Conservation (phyloP, 1,140 invertebrate genomes). For the Branchinecta lynchi region DNA sequence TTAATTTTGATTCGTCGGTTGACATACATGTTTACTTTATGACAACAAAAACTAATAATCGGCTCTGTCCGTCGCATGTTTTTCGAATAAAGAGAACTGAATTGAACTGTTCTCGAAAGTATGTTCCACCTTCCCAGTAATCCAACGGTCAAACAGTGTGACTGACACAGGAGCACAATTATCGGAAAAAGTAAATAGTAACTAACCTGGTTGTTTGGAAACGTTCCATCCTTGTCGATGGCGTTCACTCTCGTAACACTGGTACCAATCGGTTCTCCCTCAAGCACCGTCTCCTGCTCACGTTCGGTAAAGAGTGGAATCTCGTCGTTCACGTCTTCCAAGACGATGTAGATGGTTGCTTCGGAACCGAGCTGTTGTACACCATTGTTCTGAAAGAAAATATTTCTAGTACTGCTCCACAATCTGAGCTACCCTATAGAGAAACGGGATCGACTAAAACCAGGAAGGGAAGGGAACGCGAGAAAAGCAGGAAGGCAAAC, state of each 20-base stretch:
- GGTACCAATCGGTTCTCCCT: constrained; percentile 81
- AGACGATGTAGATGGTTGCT: constrained; percentile 77
- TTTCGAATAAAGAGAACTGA: too few relatives aligned
- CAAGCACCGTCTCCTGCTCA: constrained; percentile 82
- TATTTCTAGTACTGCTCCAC: too few relatives aligned
- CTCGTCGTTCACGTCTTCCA: constrained; percentile 93
- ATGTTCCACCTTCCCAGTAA: background rate
- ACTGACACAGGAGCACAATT: background rate
- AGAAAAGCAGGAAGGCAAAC: too few relatives aligned
- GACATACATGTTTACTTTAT: too few relatives aligned
- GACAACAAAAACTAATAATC: too few relatives aligned
- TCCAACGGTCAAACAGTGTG: background rate
- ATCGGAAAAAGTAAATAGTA: constrained; percentile 10
- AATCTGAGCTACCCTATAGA: too few relatives aligned
- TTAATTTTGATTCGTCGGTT: too few relatives aligned
- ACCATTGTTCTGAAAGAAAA: constrained; percentile 62
- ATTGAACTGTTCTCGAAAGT: too few relatives aligned
- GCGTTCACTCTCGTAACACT: constrained; percentile 92
- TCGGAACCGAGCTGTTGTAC: constrained; percentile 85
- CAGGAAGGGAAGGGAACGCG: too few relatives aligned
- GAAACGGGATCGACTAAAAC: too few relatives aligned
- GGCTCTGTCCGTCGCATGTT: too few relatives aligned
- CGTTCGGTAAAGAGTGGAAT: constrained; percentile 86
- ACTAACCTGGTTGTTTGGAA: constrained; percentile 75
- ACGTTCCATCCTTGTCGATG: constrained; percentile 88